These are phyloP conservation scores for Ruditapes philippinarum DNA, from an alignment of 1,140 invertebrate genomes.

Conservation along the genomic window DNA sequence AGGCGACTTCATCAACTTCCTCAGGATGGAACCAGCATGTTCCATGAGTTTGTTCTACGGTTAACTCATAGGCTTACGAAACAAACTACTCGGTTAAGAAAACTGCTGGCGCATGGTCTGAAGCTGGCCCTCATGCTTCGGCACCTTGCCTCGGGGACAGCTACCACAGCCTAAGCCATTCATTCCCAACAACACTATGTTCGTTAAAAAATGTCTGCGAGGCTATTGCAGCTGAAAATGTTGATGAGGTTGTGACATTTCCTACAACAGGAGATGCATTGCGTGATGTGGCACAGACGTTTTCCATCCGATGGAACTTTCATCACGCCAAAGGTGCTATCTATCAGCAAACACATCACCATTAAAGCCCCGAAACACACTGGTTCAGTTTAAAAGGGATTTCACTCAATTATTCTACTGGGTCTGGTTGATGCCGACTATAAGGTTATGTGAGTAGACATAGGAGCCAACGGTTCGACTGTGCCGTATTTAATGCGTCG, in stretches of 20 bases:
- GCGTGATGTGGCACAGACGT: constrained; percentile 16
- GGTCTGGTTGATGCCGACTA: constrained; percentile 85
- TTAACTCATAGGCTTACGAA: neutral
- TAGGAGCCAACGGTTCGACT: constrained; percentile 69
- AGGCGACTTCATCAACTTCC: constrained; percentile 3
- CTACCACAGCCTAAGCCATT: constrained; percentile 49
- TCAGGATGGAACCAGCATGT: constrained; percentile 34
- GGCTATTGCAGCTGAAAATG: constrained; percentile 54
- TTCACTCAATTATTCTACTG: constrained; percentile 82
- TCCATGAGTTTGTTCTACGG: neutral
- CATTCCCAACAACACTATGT: constrained; percentile 51
- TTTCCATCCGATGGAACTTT: constrained; percentile 54
- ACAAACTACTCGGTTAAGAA: no score
- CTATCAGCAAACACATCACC: constrained; percentile 86
- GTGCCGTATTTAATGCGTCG: constrained; percentile 33
- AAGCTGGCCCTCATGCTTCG: constrained; percentile 67
- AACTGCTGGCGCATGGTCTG: constrained; percentile 69
- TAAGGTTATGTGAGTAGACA: constrained; percentile 78
- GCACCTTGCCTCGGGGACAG: constrained; percentile 56
- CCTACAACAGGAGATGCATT: no score
- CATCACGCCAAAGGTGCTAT: constrained; percentile 59
- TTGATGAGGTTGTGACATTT: neutral
- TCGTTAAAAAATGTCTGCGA: constrained; percentile 62
- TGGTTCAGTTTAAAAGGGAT: constrained; percentile 82
- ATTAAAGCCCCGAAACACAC: constrained; percentile 81